phyloP scores from a whole-genome alignment of 2,888 invertebrate genomes.

The Patella ulyssiponensis region DNA sequence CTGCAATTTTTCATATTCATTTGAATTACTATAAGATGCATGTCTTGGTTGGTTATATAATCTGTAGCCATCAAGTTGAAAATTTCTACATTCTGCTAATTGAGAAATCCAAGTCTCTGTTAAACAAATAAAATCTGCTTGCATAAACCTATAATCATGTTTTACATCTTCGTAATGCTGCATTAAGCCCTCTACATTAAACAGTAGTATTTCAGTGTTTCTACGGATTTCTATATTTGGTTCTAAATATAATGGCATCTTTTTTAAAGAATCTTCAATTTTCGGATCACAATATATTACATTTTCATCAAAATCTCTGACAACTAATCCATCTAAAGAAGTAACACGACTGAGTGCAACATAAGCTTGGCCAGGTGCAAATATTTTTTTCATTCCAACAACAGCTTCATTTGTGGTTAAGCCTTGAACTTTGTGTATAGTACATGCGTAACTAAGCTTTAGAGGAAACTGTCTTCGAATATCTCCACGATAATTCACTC shows the following conservation, averaged over 20 bases:
- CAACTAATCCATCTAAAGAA: conserved; percentile 9
- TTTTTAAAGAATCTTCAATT: neutral
- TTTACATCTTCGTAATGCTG: neutral
- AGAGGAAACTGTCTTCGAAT: conserved; percentile 20
- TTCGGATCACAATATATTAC: neutral
- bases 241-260: neutral
- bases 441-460: conserved; percentile 21
- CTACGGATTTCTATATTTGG: neutral
- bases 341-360: conserved; percentile 35
- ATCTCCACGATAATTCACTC: conserved; percentile 8
- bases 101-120: neutral
- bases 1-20: neutral
- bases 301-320: neutral
- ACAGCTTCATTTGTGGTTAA: conserved; percentile 5
- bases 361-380: conserved; percentile 21
- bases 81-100: neutral
- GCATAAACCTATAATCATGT: neutral
- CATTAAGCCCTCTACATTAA: neutral
- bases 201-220: neutral
- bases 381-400: neutral
- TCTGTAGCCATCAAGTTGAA: neutral
- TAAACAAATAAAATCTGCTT: too few relatives aligned
- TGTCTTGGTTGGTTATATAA: neutral
- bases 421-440: conserved; percentile 27
- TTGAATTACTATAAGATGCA: neutral